Evolutionary conservation across 2,797 vertebrate genomes (phyloP).

Genomic region (Nasua narica): DNA sequence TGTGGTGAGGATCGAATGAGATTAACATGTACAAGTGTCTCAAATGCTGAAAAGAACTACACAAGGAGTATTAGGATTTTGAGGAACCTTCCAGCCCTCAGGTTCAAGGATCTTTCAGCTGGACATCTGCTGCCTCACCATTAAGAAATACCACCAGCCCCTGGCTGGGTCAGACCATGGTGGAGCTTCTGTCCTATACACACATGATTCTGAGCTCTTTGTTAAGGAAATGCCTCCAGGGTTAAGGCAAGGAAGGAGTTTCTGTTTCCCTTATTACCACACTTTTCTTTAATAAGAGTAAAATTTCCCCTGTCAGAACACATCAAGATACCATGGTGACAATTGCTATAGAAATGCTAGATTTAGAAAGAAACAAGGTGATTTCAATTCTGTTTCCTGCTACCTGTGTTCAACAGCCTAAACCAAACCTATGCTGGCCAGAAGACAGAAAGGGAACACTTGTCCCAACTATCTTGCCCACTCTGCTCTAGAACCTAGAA

Average conservation of each 20-base stretch:
- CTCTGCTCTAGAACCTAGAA: neutral
- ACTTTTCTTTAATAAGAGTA: neutral
- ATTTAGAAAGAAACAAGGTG: conserved; percentile 65
- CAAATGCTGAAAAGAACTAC: neutral
- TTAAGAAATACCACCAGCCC: neutral
- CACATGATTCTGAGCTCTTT: conserved; percentile 14
- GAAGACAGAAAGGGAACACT: neutral
- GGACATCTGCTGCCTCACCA: neutral
- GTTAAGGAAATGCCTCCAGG: conserved; percentile 9
- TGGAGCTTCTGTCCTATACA: neutral
- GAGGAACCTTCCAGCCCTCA: neutral
- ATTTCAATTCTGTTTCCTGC: conserved; percentile 50
- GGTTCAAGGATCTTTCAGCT: neutral
- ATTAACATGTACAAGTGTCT: neutral
- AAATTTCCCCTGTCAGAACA: conserved; percentile 62
- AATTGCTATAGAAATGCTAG: conserved; percentile 71
- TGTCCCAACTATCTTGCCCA: neutral
- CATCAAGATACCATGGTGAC: conserved; percentile 72
- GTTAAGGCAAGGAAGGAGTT: neutral
- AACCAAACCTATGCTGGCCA: neutral
- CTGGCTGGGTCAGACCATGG: neutral
- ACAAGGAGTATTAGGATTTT: neutral
- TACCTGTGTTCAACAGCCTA: neutral
- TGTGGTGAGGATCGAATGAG: neutral
- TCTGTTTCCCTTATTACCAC: neutral